Evolutionary conservation across 2,888 invertebrate genomes (phyloP), one percentile per base, ranked within the genome.

Genomic region (Eilema sororculum): DNA sequence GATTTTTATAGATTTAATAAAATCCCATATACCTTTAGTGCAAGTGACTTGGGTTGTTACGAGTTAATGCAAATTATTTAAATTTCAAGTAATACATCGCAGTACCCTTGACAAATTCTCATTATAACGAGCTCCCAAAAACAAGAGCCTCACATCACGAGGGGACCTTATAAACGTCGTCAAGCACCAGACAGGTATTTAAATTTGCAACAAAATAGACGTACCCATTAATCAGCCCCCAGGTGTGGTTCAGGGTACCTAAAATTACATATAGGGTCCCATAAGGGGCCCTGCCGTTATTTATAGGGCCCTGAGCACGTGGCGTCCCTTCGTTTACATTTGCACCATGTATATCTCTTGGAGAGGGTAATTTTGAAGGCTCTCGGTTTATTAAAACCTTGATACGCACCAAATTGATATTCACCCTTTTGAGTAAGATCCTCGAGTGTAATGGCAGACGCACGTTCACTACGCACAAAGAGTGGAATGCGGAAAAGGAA

Each of bases 221-320:
- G 73, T 70, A 68, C 71, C 78, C 86, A 86, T 85, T 84, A 84
- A 87, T 86, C 86, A 80, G 84, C 61, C 77, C 82, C 81, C 87
- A 87, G 87, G 87, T 87, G 87, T 76, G 72, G 76, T 71, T 79
- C 75, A 86, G 85, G 86, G 75, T 80, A 83, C 82, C 87, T 87
- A 83, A 86, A 81, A 84, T 87, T 86, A 84, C 78, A 87, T 84
- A 80, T 79, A 81, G 75, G 79, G 78, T 80, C 79, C 81, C 79
- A 72, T 73, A 75, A 79, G 77, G 73, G 74, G 60, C 59, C 65
- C 69, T 65, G 24, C 62, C 66, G 62, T 69, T 68, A 71, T 74
- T 71, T 71, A 71, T 69, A 61, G 66, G 68, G 57, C 63, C 62
- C 60, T 13, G 28, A 66, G 70, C 66, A 66, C 70, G 68, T 59